A percentile compares a stretch with the other conserved stretches of the same genome.
Conservation (phyloP, 2,797 vertebrate genomes). For the Brachyalestes nurse region DNA sequence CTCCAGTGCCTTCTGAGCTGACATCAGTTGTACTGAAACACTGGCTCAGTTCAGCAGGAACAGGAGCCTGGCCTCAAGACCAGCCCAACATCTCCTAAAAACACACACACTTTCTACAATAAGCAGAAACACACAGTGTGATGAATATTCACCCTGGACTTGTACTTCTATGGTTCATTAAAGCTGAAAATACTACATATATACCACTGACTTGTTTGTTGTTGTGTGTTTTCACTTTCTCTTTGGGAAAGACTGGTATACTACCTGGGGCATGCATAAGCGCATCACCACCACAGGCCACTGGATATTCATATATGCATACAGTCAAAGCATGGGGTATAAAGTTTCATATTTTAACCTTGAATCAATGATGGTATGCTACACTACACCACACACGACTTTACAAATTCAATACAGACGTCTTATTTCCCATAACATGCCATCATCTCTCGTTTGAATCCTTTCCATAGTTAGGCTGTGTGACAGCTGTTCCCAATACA, state of each 20-base stretch:
- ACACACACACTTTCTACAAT: neutral
- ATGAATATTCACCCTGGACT: neutral
- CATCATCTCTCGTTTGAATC: no score
- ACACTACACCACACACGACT: no score
- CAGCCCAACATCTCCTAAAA: neutral
- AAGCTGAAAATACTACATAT: neutral
- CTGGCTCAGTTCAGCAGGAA: conserved; percentile 57
- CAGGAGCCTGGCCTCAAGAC: conserved; percentile 15
- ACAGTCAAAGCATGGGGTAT: no score
- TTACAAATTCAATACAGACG: no score
- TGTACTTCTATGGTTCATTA: neutral
- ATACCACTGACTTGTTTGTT: neutral
- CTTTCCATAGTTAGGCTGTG: no score
- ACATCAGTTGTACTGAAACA: conserved; percentile 96
- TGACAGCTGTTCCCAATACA: no score
- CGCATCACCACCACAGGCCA: no score
- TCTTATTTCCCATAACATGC: no score
- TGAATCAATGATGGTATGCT: no score
- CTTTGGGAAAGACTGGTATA: neutral
- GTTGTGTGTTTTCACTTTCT: neutral
- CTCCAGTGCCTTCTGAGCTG: conserved; percentile 99
- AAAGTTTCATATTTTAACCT: no score
- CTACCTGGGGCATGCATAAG: no score
- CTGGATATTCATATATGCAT: no score
- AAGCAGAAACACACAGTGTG: neutral